Evolutionary conservation across 2,888 invertebrate genomes (phyloP), one percentile per base, ranked within the genome.

Genomic region (Serripes groenlandicus): DNA sequence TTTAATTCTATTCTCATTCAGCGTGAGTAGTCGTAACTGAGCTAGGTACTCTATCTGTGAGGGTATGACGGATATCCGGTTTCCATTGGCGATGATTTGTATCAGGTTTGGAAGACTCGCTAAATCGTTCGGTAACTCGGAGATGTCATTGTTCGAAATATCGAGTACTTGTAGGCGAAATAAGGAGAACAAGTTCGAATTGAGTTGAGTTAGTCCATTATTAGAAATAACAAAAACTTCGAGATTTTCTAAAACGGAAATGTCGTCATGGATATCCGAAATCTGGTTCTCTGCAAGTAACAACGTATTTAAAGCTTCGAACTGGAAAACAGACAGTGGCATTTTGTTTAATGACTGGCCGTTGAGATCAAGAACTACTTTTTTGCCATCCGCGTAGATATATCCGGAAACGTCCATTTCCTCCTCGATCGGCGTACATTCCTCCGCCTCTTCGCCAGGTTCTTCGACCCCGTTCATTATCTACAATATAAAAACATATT

Each of bases 121-220:
- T 34, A 93, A 78, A 60, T 91, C 92, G 3, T 85, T 75, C 0
- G 92, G 88, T 21, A 93, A 75, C 21, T 86, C 88, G 3, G 76
- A 77, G n/a, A 94, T 86, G 49, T 91, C 89, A 77, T 94, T 94
- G 35, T 91, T 90, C 11, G 92, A 92, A 7, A 93, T 66, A 70
- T 93, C 92, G 21, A 94, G 81, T 9, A 91, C 74, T 75, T 90
- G 83, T 3, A 92, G 75, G 11, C 89, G 88, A 18, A 81, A 78
- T n/a, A 93, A 79, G 1, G 84, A 75, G 74, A 90, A 92, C 4
- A 92, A 49, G 7, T 83, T 83, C 9, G 89, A 80, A 75, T 86
- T 90, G 11, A 93, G 52, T 15, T 82, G 78, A 34, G 78, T 86
- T 7, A 93, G 75, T 32, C 88, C 85, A 79, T 93, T 93, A 26